Evolutionary conservation across 2,113 vertebrate genomes (phyloP), one percentile per base, ranked within the genome.

Genomic region (Cinclus cinclus): DNA sequence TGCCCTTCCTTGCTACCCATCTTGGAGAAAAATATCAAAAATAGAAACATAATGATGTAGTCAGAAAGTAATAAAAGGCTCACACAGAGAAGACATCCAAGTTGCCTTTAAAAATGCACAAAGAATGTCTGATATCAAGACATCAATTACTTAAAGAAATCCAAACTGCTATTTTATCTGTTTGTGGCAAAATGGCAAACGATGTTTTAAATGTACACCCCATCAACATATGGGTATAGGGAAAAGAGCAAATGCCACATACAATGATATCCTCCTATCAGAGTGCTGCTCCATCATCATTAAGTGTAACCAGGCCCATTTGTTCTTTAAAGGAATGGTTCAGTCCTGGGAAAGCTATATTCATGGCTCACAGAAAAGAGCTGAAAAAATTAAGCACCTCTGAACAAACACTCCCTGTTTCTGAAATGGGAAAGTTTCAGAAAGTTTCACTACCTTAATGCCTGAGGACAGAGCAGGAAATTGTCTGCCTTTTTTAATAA

Each of bases 101-200:
- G 81, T 42, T 87, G 79, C 87, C 89, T 96, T 90, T 79, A 83
- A 89, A 92, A 76, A 94, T 49, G 80, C 77, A 93, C 65, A 86
- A 87, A 94, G 75, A 91, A 86, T 67, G 69, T 22, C 44, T 85
- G 83, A 95, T 82, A 95, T 59, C 14, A 13, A 92, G 18, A 93
- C 52, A 90, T 75, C 67, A 78, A 94, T 96, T 95, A 89, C 73
- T 92, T 83, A 86, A 70, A 94, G 85, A 97, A 96, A 97, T 95
- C 82, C 88, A 87, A 73, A 94, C 37, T 91, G 80, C 37, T 95
- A 70, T 91, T 89, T 95, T 60, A 83, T 56, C 24, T 77, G 35
- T 90, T 96, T 95, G 96, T 81, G 94, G 95, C 92, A 96, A 97
- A 97, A 97, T 74, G 52, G 78, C 84, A 84, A 96, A 93, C 28